Evolutionary conservation across 2,888 invertebrate species (phyloP), one percentile per base, ranked within the genome.

Genomic region (Troides oblongomaculatus): DNA sequence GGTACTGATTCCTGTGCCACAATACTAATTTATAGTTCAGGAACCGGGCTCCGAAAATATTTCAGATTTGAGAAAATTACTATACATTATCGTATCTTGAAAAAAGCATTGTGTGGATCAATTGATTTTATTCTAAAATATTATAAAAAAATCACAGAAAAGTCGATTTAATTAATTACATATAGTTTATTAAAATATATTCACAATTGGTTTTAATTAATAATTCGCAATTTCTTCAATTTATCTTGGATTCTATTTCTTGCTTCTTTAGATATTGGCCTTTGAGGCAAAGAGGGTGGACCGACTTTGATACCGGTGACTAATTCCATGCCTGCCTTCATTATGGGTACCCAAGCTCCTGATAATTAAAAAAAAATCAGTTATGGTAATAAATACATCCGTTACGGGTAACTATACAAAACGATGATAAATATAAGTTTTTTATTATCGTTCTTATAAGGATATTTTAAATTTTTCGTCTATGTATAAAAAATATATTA

Each of bases 271-370:
- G 93, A 85, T 5, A 95, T 76, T 0, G 93, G 84, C 59, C 77
- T 82, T 63, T 95, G 89, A 0, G 96, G 96, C 6, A 93, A 81
- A 5, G 95, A 90, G 0, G 94, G 93, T 0, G 94, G 93, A 0
- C 96, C 96, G 59, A 95, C 90, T 71, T 94, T 90, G 30, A 96
- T 89, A 0, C 94, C 93, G 0, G 94, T 93, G 12, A 93, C 83
- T 10, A 94, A 78, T 74, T 93, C 92, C 95, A 95, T 96, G 2
- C 95, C 95, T 14, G 90, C 91, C 84, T 96, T 96, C 95, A 96
- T 95, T 23, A 94, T 93, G 8, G 94, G 93, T 14, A 96, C 95
- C 95, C 95, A 95, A 12, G 90, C 79, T 72, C 95, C 95, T 95
- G 78, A 50, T 88, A 81, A 25, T 64, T 64, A 46, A 21, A 56